These are phyloP conservation scores for Matsumurasca onukii DNA, from an alignment of 1,140 invertebrate species.

Conservation along the genomic window DNA sequence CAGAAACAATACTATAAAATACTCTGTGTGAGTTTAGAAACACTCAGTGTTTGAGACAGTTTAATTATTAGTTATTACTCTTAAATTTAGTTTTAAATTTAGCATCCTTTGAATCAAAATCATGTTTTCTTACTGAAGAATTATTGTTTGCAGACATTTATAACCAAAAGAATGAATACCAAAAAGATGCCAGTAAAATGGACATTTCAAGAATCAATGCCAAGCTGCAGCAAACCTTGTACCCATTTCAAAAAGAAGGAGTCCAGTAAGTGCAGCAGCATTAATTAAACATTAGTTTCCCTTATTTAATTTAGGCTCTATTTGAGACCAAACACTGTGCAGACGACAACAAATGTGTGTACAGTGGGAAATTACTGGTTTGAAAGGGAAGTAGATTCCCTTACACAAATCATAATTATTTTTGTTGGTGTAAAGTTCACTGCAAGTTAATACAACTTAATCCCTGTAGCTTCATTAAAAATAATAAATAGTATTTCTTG, in stretches of 20 bases:
- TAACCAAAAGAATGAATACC: conserved; percentile 42
- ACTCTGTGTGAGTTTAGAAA: too few relatives aligned
- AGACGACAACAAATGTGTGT: not conserved
- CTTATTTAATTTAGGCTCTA: not conserved
- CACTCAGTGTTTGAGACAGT: too few relatives aligned
- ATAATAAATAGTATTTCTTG: too few relatives aligned
- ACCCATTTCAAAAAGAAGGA: conserved; percentile 83
- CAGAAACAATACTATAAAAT: too few relatives aligned
- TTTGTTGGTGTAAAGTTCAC: not conserved
- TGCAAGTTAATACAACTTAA: not conserved
- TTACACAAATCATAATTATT: not conserved
- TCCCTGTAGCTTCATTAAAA: too few relatives aligned
- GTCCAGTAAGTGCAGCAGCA: conserved; percentile 56
- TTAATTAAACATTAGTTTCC: not conserved
- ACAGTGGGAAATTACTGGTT: not conserved
- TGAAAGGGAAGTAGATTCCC: not conserved
- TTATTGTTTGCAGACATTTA: conserved; percentile 52
- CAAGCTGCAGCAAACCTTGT: conserved; percentile 59
- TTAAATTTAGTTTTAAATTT: too few relatives aligned
- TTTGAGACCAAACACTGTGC: too few relatives aligned
- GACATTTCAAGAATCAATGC: conserved; percentile 54
- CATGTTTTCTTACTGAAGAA: too few relatives aligned
- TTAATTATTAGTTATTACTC: too few relatives aligned
- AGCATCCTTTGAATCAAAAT: too few relatives aligned
- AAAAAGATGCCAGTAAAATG: conserved; percentile 45